Base-by-base conservation (phyloP, 2,888 invertebrate genomes). In the Ametastegia equiseti region DNA sequence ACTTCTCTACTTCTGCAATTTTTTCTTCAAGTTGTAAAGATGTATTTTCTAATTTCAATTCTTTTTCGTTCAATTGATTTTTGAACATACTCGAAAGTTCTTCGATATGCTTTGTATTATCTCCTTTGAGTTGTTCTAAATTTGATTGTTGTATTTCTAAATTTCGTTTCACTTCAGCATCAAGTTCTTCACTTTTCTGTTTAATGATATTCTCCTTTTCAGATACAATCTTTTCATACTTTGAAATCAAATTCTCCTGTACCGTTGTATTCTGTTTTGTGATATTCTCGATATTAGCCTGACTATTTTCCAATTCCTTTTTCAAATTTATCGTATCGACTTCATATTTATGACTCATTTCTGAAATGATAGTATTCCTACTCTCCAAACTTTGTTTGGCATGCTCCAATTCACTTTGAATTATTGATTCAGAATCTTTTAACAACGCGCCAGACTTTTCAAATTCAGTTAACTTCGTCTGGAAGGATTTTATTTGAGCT, bases 41-140 rank as follows among this genome's bases (percentile, higher is more conserved):
- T 23, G 94, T 89, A 85, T 93, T 91, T 82, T 93, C 92, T 87
- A 94, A 93, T 89, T 93, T 92, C 27, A 88, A 88, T 82, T 94
- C 93, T 81, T 93, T 93, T 82, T 93, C 91, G 81, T 92, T 92
- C 50, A 94, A 92, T 88, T 93, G 93, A 87, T 93, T 92, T 84
- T 93, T 93, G 23, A 90, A 89, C 2, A 86, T 85, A 65, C 87
- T 85, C 0, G 88, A 86, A 9, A 90, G 82, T 82, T 87, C 84
- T 39, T 86, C 83, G 15, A 88, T 86, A 75, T 85, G 85, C 4
- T 86, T 84, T 2, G 83, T 71, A 81, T 86, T 88, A 19, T 90
- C 88, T 1, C 80, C 80, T 80, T 86, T 87, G 13, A 89, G 67
- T 81, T 87, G 83, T 57, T 88, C 88, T 23, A 90, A 80, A 71